phyloP scores from a whole-genome alignment of 2,113 vertebrate genomes.

The Phodopus roborovskii region DNA sequence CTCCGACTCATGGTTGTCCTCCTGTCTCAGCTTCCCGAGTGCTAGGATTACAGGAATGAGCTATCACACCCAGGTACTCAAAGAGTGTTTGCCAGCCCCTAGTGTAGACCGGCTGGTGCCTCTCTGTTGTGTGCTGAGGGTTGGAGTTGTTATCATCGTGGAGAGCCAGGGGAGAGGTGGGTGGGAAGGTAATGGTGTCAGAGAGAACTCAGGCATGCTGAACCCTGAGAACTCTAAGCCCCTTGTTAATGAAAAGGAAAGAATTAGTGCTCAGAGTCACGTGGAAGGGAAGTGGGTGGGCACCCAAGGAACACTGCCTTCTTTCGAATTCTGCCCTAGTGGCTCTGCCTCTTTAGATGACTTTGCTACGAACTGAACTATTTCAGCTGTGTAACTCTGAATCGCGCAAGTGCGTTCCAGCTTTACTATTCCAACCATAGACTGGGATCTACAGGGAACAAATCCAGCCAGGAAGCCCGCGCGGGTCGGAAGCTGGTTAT shows the following conservation, averaged over 20 bases:
- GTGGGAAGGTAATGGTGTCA: no score
- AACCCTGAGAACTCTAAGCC: neutral
- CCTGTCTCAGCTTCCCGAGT: neutral
- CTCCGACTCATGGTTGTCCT: neutral
- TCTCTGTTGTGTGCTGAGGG: neutral
- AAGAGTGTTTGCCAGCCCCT: neutral
- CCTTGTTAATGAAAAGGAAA: neutral
- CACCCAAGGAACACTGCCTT: neutral
- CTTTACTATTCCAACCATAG: neutral
- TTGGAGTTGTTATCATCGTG: neutral
- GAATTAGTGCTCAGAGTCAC: neutral
- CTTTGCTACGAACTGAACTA: neutral
- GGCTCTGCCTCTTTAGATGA: neutral
- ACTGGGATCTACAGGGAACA: neutral
- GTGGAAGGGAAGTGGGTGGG: neutral
- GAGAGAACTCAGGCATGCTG: neutral
- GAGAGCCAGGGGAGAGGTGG: neutral
- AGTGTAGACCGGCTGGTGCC: neutral
- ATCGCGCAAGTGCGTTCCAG: neutral
- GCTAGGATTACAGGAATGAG: neutral
- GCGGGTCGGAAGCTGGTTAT: neutral
- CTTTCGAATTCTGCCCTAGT: neutral
- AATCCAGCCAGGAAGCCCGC: neutral
- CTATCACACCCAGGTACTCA: neutral
- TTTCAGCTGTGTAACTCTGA: neutral